These are phyloP conservation scores for Paguma larvata DNA, from an alignment of 2,797 vertebrate species.

Conservation along the genomic window DNA sequence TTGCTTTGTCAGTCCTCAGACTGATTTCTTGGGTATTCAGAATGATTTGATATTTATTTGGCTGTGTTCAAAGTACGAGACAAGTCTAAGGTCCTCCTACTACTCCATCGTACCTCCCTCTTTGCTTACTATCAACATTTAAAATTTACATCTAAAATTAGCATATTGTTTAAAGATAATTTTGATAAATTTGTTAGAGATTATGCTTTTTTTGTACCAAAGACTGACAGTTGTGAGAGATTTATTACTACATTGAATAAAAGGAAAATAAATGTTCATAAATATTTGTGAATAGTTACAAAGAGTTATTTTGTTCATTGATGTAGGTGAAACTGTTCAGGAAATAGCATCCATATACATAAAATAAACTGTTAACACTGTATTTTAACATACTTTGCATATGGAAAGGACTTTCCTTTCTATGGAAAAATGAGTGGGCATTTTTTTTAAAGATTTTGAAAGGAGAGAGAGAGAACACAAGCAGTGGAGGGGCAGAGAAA, in stretches of 20 bases:
- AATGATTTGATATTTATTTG: background rate
- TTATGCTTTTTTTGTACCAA: background rate
- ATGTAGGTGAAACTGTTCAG: background rate
- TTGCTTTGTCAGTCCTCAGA: background rate
- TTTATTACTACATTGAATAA: background rate
- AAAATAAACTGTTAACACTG: background rate
- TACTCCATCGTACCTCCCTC: background rate
- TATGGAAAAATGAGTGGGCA: background rate
- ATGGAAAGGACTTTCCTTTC: background rate
- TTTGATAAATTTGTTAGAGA: background rate
- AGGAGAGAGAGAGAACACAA: too few species aligned
- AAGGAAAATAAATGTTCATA: constrained; percentile 19
- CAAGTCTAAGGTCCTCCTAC: background rate
- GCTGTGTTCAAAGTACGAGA: background rate
- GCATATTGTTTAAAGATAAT: background rate
- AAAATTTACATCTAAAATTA: background rate
- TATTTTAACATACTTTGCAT: background rate
- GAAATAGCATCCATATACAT: background rate
- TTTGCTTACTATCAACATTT: background rate
- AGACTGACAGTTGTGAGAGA: background rate
- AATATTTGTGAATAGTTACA: background rate
- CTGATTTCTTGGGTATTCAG: background rate
- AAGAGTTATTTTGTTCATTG: background rate
- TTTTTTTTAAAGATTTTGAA: too few species aligned
- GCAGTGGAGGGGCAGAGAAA: too few species aligned